Percentiles rank a stretch among this genome's conserved stretches.
These are phyloP conservation scores for Phenganax marumi DNA, from an alignment of 92 coral and sea anemone species.

Conservation along the genomic window DNA sequence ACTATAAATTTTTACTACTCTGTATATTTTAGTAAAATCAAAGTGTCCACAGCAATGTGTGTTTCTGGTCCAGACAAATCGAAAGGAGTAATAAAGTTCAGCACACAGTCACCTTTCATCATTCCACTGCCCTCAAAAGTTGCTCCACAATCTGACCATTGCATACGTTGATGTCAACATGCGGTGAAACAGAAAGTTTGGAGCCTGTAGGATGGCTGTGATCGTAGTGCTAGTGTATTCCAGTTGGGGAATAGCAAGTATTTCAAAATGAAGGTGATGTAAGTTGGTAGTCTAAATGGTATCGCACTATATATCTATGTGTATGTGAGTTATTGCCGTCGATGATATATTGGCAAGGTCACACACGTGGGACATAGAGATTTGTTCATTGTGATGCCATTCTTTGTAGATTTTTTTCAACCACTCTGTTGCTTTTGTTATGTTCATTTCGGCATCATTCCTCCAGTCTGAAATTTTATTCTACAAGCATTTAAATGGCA, in stretches of 20 bases:
- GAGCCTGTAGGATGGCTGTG: neutral
- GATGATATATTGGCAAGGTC: neutral
- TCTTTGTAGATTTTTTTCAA: too few relatives aligned
- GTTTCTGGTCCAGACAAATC: conserved; percentile 81
- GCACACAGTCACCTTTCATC: conserved; percentile 64
- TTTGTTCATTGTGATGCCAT: too few relatives aligned
- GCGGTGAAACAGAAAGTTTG: neutral
- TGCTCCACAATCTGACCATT: conserved; percentile 25
- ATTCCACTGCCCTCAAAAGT: conserved; percentile 74
- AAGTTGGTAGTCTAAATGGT: neutral
- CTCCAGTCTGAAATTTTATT: too few relatives aligned
- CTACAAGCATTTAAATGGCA: too few relatives aligned
- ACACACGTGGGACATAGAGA: too few relatives aligned
- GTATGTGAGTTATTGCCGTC: neutral
- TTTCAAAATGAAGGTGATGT: neutral
- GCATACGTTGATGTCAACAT: neutral
- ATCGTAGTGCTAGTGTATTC: neutral
- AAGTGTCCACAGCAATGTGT: neutral
- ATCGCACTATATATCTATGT: neutral
- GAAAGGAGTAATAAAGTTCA: conserved; percentile 72
- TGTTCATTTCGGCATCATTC: too few relatives aligned
- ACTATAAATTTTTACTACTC: neutral
- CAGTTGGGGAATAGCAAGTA: neutral
- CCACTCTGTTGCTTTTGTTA: too few relatives aligned
- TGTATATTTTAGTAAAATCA: neutral